Base-by-base conservation (phyloP, 2,888 invertebrate species). In the Amiota mariae region DNA sequence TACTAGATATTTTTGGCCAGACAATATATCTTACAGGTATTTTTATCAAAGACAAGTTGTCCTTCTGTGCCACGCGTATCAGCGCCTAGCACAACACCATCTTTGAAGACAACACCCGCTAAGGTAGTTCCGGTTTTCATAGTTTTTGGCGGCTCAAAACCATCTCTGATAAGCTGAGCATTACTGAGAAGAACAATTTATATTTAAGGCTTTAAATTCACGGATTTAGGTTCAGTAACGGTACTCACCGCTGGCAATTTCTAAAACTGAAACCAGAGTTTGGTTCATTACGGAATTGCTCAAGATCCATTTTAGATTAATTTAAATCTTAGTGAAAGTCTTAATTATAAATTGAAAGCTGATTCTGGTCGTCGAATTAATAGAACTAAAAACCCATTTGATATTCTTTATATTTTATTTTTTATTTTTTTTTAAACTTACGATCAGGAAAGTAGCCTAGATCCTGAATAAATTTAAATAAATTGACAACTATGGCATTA, bases 71-170 rank as follows among this genome's bases (percentile, higher is more conserved):
- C 98, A 89, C 99, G 93, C 0, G 99, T 99, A 91, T 99, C 99
- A 63, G 99, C 99, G 11, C 99, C 99, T 76, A 99, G 92, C 79
- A 99, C 95, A 36, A 99, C 97, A 13, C 99, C 99, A 92, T 98
- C 98, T 88, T 97, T 94, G 86, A 92, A 96, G 82, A 94, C 92
- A 66, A 97, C 93, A 36, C 98, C 99, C 59, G 95, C 97, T 85
- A 99, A 99, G 3, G 99, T 99, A 12, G 99, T 99, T 81, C 99
- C 99, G 75, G 99, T 99, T 91, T 99, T 99, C 13, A 93, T 94
- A 1, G 96, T 95, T 89, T 93, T 97, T 0, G 98, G 98, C 48
- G 94, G 91, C 8, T 93, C 92, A 84, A 94, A 95, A 2, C 98
- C 98, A 88, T 95, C 94, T 63, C 92, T 92, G 72, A 93, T 91